These are phyloP conservation scores for Neuroterus valhalla DNA, from an alignment of 1,140 invertebrate genomes.

Conservation along the genomic window DNA sequence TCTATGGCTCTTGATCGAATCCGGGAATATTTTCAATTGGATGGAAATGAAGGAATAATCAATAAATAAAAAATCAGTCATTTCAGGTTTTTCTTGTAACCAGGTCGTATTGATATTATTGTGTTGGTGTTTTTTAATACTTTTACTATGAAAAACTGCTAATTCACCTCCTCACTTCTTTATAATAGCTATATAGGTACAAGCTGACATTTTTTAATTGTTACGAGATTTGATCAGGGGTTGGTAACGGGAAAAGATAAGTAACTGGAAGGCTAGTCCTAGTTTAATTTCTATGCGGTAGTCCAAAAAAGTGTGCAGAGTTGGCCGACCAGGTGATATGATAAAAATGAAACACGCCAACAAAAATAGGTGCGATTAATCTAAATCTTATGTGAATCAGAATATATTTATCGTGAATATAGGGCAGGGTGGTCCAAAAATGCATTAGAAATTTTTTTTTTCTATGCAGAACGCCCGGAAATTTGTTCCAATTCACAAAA, in stretches of 20 bases:
- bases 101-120: too few relatives aligned
- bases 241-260: slow-evolving; percentile 33
- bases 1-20: background rate
- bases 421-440: too few relatives aligned
- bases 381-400: background rate
- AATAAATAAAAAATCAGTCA: too few relatives aligned
- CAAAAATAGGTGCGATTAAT: slow-evolving; percentile 16
- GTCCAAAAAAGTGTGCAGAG: slow-evolving; percentile 25
- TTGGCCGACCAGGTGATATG: background rate
- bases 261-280: slow-evolving; percentile 22
- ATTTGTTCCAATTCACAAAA: too few relatives aligned
- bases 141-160: background rate
- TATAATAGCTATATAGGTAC: background rate
- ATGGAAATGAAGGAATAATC: too few relatives aligned
- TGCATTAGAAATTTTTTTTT: too few relatives aligned
- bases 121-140: background rate
- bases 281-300: slow-evolving; percentile 35
- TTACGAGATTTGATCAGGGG: background rate
- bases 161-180: background rate
- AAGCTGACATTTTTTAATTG: background rate
- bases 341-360: background rate
- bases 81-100: too few relatives aligned
- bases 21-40: too few relatives aligned
- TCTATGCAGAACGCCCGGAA: too few relatives aligned
- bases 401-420: background rate